These are phyloP conservation scores for Heliconius sara DNA, from an alignment of 2,888 invertebrate genomes.

Conservation along the genomic window DNA sequence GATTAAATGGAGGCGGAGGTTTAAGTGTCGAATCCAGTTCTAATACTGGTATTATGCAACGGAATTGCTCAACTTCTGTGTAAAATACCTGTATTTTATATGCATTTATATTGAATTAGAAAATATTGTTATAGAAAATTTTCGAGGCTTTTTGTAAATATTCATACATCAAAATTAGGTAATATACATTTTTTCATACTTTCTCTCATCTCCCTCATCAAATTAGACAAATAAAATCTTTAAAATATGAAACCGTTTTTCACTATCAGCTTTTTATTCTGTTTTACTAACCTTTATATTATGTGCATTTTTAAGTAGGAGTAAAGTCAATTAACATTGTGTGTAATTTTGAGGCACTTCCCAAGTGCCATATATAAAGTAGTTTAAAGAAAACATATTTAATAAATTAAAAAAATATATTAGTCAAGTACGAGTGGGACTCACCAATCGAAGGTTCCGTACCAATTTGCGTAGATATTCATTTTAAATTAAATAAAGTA, in stretches of 20 bases:
- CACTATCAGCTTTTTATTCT: neutral
- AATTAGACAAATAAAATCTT: neutral
- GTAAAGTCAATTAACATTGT: neutral
- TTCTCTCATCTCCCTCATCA: neutral
- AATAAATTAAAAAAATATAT: too few relatives aligned
- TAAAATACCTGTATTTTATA: neutral
- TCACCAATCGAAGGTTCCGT: too few relatives aligned
- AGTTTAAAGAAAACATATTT: too few relatives aligned
- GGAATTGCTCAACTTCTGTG: neutral
- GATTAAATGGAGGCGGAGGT: constrained; percentile 38
- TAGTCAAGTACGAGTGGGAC: too few relatives aligned
- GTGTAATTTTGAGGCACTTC: neutral
- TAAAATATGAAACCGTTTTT: too few relatives aligned
- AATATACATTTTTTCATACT: neutral
- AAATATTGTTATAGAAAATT: neutral
- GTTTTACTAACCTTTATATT: neutral
- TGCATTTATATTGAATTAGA: neutral
- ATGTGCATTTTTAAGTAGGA: neutral
- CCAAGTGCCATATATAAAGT: too few relatives aligned
- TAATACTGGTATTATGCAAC: constrained; percentile 21
- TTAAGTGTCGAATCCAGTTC: constrained; percentile 31
- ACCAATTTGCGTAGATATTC: too few relatives aligned
- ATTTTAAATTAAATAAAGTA: too few relatives aligned
- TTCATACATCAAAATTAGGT: neutral
- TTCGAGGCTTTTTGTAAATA: neutral